phyloP scores from a whole-genome alignment of 2,797 vertebrate species.

The Galaxias olidus region DNA sequence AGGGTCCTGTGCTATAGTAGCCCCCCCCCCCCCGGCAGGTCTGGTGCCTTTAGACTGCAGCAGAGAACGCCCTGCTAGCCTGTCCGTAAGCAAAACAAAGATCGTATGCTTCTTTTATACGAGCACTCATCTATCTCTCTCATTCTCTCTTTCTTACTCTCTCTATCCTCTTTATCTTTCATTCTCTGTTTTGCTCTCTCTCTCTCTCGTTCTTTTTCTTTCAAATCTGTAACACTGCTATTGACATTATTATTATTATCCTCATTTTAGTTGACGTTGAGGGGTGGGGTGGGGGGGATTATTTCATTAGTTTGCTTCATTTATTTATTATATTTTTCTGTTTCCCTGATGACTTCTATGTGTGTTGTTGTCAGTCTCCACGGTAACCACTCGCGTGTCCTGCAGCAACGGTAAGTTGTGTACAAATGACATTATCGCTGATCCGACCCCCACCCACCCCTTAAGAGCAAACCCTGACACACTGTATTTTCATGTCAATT shows the following conservation, averaged over 20 bases:
- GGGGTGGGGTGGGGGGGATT: conserved; percentile 31
- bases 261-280: conserved; percentile 42
- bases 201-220: conserved; percentile 28
- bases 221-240: conserved; percentile 55
- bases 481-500: conserved; percentile 16
- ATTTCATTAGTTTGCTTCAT: conserved; percentile 67
- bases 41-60: too few relatives aligned
- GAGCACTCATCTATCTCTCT: conserved; percentile 9
- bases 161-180: not conserved
- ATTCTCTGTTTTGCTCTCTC: conserved; percentile 27
- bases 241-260: conserved; percentile 34
- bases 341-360: conserved; percentile 82
- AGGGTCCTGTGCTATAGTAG: too few relatives aligned
- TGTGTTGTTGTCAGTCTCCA: conserved; percentile 84
- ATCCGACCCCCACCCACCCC: conserved; percentile 60
- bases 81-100: not conserved
- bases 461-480: conserved; percentile 51
- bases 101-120: conserved; percentile 4
- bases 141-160: not conserved
- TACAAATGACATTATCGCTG: conserved; percentile 72
- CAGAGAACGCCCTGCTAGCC: not conserved
- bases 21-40: too few relatives aligned
- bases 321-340: conserved; percentile 80
- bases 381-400: conserved; percentile 72
- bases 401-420: conserved; percentile 80